Conservation (phyloP, 2,797 vertebrate genomes). For the Sebastes itinus region DNA sequence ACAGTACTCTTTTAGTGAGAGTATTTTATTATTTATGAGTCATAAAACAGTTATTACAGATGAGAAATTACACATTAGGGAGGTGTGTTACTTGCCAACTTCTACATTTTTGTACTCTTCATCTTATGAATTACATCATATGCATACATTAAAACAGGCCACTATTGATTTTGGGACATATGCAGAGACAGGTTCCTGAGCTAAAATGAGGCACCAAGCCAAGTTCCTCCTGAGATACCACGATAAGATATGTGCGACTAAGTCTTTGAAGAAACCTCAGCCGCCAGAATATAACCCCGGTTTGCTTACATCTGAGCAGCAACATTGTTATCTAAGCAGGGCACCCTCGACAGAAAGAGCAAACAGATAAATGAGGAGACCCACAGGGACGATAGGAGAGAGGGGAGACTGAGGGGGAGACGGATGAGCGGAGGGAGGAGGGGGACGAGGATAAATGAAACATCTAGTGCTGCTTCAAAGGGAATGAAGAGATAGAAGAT, state of each 20-base stretch:
- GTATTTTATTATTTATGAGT: conserved; percentile 19
- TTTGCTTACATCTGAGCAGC: conserved; percentile 21
- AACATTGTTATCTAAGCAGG: conserved; percentile 41
- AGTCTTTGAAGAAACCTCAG: conserved; percentile 35
- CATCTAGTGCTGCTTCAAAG: conserved; percentile 66
- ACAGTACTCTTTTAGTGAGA: neutral
- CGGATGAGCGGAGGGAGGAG: conserved; percentile 40
- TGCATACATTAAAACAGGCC: neutral
- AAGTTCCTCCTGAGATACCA: conserved; percentile 1
- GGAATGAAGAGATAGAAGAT: conserved; percentile 46
- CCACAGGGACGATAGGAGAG: conserved; percentile 31
- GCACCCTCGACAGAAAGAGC: conserved; percentile 28
- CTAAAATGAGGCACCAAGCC: neutral
- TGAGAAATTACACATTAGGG: conserved; percentile 19
- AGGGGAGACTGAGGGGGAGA: conserved; percentile 42
- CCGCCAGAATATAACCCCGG: conserved; percentile 10
- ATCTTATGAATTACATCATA: neutral
- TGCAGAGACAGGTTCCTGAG: neutral
- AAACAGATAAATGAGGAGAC: conserved; percentile 58
- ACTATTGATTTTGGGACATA: neutral
- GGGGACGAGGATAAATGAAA: conserved; percentile 43
- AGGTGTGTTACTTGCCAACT: neutral
- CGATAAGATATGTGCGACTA: conserved; percentile 28
- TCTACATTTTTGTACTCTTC: neutral
- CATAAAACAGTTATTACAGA: conserved; percentile 19